Evolutionary conservation across 2,797 vertebrate species (phyloP), one percentile per base, ranked within the genome.

Genomic region (Leontocebus nigricollis): DNA sequence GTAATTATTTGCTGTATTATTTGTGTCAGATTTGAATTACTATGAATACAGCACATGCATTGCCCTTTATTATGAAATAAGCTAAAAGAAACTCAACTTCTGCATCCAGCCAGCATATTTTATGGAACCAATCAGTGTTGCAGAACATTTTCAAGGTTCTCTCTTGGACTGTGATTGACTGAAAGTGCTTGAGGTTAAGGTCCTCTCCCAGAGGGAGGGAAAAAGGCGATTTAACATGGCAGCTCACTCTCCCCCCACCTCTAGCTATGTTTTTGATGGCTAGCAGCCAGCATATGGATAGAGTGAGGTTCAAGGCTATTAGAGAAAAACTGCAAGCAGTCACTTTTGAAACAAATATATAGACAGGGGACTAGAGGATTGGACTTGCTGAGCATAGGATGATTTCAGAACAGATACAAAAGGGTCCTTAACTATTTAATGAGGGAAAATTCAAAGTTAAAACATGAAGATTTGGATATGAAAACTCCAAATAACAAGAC

Each of bases 1-100:
- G 98, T 98, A 98, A 99, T 99, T 99, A 99, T 98, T 98, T 98
- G 96, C 98, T 97, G 97, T 97, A 98, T 99, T 99, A 99, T 99
- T 99, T 99, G 97, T 98, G 98, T 99, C 98, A 98, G 97, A 98
- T 99, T 98, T 98, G 98, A 98, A 98, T 98, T 98, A 97, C 98
- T 98, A n/a, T 92, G 98, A 98, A 98, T 98, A 98, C 98, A 98
- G 98, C 98, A 97, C 97, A 95, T 13, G 97, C 97, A 96, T 95
- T 99, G 98, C 98, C 98, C 98, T 99, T 99, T 99, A 98, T 98
- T 98, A 98, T 97, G 97, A 98, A 98, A 97, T 98, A 98, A 97
- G 95, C 94, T 98, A 98, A 64, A 97, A 95, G 90, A 97, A 98
- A 97, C 95, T 96, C 98, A 97, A 89, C 97, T 97, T 98, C 98